phyloP scores from a whole-genome alignment of 1,140 invertebrate species.

The Lordiphosa collinella region DNA sequence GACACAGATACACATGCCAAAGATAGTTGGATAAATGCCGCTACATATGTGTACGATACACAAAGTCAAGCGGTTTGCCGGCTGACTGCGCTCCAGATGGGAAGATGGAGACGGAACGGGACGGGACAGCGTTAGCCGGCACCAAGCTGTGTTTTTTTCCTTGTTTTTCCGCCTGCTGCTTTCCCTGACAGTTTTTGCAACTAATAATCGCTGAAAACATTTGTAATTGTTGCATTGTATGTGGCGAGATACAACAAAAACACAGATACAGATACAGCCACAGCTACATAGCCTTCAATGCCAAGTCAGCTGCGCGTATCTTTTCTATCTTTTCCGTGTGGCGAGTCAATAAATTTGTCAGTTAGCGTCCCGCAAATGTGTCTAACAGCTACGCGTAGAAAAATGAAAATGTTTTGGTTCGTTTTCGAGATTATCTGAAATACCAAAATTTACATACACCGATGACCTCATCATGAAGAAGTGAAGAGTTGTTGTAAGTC shows the following conservation, averaged over 20 bases:
- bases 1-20: conserved; percentile 41
- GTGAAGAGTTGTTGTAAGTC: conserved; percentile 50
- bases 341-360: conserved; percentile 69
- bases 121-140: conserved; percentile 12
- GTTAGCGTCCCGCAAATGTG: conserved; percentile 37
- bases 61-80: conserved; percentile 30
- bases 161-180: conserved; percentile 37
- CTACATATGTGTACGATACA: conserved; percentile 26
- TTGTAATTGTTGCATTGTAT: conserved; percentile 62
- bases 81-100: conserved; percentile 38
- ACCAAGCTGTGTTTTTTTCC: conserved; percentile 41
- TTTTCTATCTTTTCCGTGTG: conserved; percentile 74
- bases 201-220: conserved; percentile 67
- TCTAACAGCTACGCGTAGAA: conserved; percentile 39
- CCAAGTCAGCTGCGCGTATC: conserved; percentile 70
- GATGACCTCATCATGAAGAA: conserved; percentile 59
- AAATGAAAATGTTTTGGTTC: conserved; percentile 26
- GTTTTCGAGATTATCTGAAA: conserved; percentile 4
- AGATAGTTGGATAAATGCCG: conserved; percentile 60
- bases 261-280: conserved; percentile 11
- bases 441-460: conserved; percentile 25
- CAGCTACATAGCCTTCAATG: conserved; percentile 52
- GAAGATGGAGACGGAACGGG: not conserved
- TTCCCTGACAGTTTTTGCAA: conserved; percentile 39
- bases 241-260: conserved; percentile 33